A percentile compares a stretch with the other conserved stretches of the same genome.
phyloP scores from a whole-genome alignment of 2,888 invertebrate genomes.

The Panopea generosa region DNA sequence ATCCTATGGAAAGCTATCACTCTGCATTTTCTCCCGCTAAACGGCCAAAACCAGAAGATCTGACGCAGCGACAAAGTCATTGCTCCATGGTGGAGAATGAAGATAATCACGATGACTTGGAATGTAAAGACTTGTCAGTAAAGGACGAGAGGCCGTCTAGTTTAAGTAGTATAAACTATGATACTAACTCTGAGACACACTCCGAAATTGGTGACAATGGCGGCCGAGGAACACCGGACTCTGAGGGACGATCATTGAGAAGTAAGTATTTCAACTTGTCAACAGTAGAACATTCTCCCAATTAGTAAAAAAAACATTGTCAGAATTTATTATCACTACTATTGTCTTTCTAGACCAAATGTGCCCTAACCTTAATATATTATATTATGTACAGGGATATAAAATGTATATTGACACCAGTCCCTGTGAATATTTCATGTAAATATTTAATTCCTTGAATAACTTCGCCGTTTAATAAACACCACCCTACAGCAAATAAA shows the following conservation, averaged over 20 bases:
- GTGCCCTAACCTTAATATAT: no score
- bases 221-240: constrained; percentile 79
- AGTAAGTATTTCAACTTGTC: constrained; percentile 79
- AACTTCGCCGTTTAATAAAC: no score
- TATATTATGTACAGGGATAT: no score
- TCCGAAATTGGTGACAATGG: constrained; percentile 78
- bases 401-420: no score
- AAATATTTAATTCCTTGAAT: no score
- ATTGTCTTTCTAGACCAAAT: no score
- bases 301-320: no score
- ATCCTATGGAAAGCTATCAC: constrained; percentile 70
- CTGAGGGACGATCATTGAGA: constrained; percentile 78
- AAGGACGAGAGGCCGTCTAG: constrained; percentile 80
- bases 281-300: no score
- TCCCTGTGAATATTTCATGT: no score
- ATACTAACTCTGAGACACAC: constrained; percentile 78
- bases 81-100: constrained; percentile 34
- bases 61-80: constrained; percentile 46
- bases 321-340: no score
- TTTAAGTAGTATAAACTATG: constrained; percentile 74
- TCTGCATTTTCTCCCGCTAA: constrained; percentile 82
- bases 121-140: constrained; percentile 53
- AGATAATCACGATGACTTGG: constrained; percentile 55
- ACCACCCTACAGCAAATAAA: no score
- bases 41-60: constrained; percentile 73